Base-by-base conservation (phyloP, 2,888 invertebrate genomes). In the Lasioglossum oenotherae region DNA sequence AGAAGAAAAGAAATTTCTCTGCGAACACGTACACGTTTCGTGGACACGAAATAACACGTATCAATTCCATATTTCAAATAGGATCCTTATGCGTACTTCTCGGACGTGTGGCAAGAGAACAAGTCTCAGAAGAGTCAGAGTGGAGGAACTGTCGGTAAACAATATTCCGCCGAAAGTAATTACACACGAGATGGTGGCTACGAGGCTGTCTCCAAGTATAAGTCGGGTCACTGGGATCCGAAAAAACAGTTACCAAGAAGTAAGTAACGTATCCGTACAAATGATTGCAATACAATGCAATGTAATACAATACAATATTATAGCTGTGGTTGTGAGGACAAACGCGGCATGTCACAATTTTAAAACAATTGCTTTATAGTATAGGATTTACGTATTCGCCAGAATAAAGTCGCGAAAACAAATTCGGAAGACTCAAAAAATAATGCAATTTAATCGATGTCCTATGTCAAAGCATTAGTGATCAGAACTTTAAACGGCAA, bases 41-140 rank as follows among this genome's bases (percentile, higher is more conserved):
- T n/a, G n/a, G n/a, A 3, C n/a, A 12, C 12, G 57, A n/a, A 23
- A 57, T n/a, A 27, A 60, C 12, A 27, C 60, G n/a, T 60, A 31
- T 27, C 19, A 35, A 64, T 64, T 19, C 2, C 64, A 64, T 86
- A 88, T 44, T 2, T 2, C 1, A 5, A 38, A 23, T 14, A 95
- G 95, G 95, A 95, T 89, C 95, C 95, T 1, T 95, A 94, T 77
- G 94, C 94, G 6, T 95, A 95, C 79, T 95, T 95, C 81, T 95
- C 95, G 19, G 95, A 95, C 74, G 94, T 95, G 4, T 95, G 95
- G 95, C 95, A 95, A 89, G 95, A 95, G 86, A 95, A 94, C 72
- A 95, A 94, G 80, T 82, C 92, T 1, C 93, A 93, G 73, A 94
- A 93, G 74, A 74, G 89, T 38, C 92, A 90, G 72, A 90, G 82